Evolutionary conservation across 2,888 invertebrate species (phyloP).

Genomic region (Phortica okadai): DNA sequence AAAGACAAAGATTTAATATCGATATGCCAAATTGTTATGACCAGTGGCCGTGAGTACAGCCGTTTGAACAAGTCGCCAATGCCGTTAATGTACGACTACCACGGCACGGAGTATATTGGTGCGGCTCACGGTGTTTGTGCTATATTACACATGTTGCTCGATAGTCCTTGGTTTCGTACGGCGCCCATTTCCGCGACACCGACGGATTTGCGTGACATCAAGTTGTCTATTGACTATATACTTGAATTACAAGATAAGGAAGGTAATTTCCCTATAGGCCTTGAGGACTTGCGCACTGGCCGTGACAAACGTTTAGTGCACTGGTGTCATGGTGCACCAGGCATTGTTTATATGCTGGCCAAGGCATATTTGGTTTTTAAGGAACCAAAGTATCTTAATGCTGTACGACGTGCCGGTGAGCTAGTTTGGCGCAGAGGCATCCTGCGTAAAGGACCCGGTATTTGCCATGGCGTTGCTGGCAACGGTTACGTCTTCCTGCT

Average conservation of each 20-base stretch:
- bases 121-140: conserved; percentile 82
- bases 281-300: conserved; percentile 80
- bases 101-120: conserved; percentile 78
- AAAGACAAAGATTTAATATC: conserved; percentile 79
- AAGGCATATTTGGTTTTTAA: conserved; percentile 86
- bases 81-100: conserved; percentile 86
- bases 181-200: conserved; percentile 64
- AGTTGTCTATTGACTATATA: conserved; percentile 81
- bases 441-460: conserved; percentile 90
- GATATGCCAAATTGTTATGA: conserved; percentile 83
- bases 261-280: conserved; percentile 86
- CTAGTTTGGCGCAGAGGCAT: conserved; percentile 90
- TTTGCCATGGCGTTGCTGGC: conserved; percentile 92
- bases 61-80: conserved; percentile 78
- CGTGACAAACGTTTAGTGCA: conserved; percentile 85
- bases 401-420: conserved; percentile 84
- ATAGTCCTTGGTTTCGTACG: conserved; percentile 77
- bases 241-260: conserved; percentile 80
- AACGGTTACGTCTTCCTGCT: conserved; percentile 89
- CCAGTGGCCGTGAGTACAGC: conserved; percentile 85
- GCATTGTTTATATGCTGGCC: conserved; percentile 87
- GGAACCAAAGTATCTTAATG: conserved; percentile 83
- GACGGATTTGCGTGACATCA: conserved; percentile 78
- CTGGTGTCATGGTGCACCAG: conserved; percentile 95
- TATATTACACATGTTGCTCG: conserved; percentile 82